Evolutionary conservation across 2,797 vertebrate genomes (phyloP).

Genomic region (Amblyraja radiata): DNA sequence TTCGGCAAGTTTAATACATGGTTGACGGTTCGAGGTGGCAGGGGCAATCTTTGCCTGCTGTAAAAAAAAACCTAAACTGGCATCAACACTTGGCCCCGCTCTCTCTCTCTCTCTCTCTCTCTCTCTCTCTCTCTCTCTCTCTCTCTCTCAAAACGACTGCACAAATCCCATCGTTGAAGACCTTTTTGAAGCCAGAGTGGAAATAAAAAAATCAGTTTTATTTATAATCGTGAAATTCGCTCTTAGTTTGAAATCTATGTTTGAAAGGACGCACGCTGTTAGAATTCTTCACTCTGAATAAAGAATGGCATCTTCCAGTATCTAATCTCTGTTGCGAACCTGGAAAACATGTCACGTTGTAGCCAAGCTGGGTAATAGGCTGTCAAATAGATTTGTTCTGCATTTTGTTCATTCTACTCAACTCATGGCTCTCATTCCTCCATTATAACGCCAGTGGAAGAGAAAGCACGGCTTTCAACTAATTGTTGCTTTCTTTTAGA

Average conservation of each 20-base stretch:
- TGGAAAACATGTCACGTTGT: slow-evolving; percentile 32
- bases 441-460: background rate
- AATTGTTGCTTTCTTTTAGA: background rate
- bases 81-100: background rate
- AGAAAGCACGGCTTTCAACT: background rate
- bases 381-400: slow-evolving; percentile 28
- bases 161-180: background rate
- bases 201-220: background rate
- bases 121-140: no score
- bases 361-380: background rate
- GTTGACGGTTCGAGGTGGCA: background rate
- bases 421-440: background rate
- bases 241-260: background rate
- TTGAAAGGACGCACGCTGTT: background rate
- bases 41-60: background rate
- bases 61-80: background rate
- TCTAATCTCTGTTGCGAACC: background rate
- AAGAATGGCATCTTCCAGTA: background rate
- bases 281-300: background rate
- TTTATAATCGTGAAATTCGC: background rate
- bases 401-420: slow-evolving; percentile 23
- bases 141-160: background rate
- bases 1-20: background rate
- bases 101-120: background rate
- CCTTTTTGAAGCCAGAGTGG: background rate